Conservation (phyloP, 2,113 vertebrate species). For the Empidonax alnorum region DNA sequence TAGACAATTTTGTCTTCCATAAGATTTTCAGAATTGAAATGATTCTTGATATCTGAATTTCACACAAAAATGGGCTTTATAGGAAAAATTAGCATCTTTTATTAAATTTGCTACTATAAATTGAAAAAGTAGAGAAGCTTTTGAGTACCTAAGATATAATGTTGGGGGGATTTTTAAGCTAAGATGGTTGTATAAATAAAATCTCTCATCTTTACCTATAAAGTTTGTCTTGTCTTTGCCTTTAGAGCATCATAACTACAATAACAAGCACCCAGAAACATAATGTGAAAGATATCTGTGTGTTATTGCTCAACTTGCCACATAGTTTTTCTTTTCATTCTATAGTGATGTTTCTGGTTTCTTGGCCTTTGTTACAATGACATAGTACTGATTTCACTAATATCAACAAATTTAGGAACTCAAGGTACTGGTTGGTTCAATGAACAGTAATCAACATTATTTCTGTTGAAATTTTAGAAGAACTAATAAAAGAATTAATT, state of each 20-base stretch:
- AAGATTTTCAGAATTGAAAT: not conserved
- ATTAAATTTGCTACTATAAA: not conserved
- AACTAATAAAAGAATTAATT: not conserved
- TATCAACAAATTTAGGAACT: not conserved
- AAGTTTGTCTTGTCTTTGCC: not conserved
- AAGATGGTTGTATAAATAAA: not conserved
- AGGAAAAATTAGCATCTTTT: not conserved
- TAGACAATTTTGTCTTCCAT: not conserved
- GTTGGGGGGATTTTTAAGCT: not conserved
- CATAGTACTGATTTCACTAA: not conserved
- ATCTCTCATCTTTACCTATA: not conserved
- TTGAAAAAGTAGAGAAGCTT: not conserved
- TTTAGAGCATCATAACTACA: not conserved
- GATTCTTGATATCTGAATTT: not conserved
- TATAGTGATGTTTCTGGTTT: not conserved
- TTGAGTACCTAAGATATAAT: not conserved
- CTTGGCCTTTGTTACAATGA: not conserved
- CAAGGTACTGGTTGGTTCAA: not conserved
- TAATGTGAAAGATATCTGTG: not conserved
- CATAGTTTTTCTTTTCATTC: not conserved
- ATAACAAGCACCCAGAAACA: not conserved
- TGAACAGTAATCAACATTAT: not conserved
- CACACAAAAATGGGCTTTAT: not conserved
- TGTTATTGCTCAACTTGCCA: not conserved
- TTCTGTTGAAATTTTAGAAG: not conserved